These are phyloP conservation scores for Norana najaformis DNA, from an alignment of 2,888 invertebrate species.

Conservation along the genomic window DNA sequence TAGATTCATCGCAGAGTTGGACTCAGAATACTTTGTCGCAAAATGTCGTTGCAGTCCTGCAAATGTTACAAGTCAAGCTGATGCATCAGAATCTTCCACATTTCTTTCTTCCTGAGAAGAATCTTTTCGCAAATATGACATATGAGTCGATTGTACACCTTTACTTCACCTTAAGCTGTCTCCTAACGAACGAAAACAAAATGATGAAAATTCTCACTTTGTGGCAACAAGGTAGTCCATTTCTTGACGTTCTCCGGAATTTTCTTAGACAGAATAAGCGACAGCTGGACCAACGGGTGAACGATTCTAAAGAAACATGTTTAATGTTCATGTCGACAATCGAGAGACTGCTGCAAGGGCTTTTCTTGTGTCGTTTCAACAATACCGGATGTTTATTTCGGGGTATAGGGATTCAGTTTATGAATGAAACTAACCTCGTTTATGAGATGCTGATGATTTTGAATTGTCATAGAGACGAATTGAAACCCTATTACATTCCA, in stretches of 20 bases:
- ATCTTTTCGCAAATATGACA: not conserved
- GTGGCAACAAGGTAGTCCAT: not conserved
- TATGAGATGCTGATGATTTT: constrained; percentile 1
- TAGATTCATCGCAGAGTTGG: not conserved
- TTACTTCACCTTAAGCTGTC: not conserved
- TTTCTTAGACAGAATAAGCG: not conserved
- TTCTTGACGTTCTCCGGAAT: not conserved
- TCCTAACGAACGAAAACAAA: not conserved
- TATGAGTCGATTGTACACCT: not conserved
- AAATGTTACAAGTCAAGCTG: not conserved
- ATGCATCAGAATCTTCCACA: not conserved
- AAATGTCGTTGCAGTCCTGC: not conserved
- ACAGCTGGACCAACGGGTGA: not conserved
- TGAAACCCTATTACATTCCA: not conserved
- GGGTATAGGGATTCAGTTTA: not conserved
- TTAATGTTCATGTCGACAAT: not conserved
- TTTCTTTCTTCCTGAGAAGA: constrained; percentile 13
- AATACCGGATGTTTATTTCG: constrained; percentile 13
- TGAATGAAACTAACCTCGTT: not conserved
- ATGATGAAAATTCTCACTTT: constrained; percentile 13
- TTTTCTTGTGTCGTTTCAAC: constrained; percentile 5
- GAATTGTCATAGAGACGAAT: not conserved
- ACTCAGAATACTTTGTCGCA: not conserved
- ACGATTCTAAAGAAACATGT: not conserved
- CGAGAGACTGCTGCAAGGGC: not conserved